Evolutionary conservation across 2,113 vertebrate genomes (phyloP), one percentile per base, ranked within the genome.

Genomic region (Psittacus erithacus): DNA sequence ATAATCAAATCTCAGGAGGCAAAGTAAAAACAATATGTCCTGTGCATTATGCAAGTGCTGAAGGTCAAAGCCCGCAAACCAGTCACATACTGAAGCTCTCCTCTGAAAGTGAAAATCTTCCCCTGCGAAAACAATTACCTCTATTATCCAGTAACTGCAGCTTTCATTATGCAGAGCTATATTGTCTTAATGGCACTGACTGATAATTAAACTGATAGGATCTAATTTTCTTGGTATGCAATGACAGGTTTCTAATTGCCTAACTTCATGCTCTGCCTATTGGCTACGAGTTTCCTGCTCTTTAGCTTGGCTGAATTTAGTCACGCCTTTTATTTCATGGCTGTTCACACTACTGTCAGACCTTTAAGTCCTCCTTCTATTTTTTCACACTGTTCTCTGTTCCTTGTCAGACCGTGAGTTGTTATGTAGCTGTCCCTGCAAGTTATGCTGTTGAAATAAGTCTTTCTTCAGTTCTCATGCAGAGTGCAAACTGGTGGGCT

Each of bases 181-280:
- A 92, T 69, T 92, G 90, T 94, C 95, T 92, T 95, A 96, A 92
- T 93, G 70, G 81, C 33, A 82, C 53, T 82, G 92, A 94, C 82
- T 94, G 94, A 96, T 95, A 95, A 96, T 97, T 95, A 96, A 95
- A 93, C 80, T 0, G 35, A 95, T 60, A 96, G 65, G 77, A 93
- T 90, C 92, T 91, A 79, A 96, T 97, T 96, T 95, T 95, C 93
- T 86, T 95, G 20, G 74, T 82, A 89, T 89, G 80, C 83, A 96
- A 87, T 95, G 76, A 95, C 85, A 96, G 81, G 67, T 85, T 96
- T 96, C 92, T 96, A 95, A 97, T 82, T 88, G 83, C 70, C 71
- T 87, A 79, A 91, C 59, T 89, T 90, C 80, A 90, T 49, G 55
- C 80, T 90, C 81, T 88, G 62, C 69, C 77, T 93, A 52, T 46